Base-by-base conservation (phyloP, 2,113 vertebrate species). In the Myotis brandtii region DNA sequence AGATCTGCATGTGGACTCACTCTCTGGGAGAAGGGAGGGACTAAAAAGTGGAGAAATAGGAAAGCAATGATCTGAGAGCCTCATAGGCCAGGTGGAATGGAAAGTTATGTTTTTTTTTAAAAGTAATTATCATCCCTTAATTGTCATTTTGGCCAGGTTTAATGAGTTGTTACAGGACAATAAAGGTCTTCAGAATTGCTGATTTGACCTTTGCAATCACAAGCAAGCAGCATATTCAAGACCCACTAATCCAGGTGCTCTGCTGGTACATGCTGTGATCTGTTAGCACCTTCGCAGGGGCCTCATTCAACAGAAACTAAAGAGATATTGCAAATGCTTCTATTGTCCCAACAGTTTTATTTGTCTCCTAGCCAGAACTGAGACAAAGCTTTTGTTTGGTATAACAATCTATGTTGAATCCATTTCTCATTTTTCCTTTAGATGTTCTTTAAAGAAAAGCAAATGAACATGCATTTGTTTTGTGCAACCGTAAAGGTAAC, bases 401-500 rank as follows among this genome's bases (percentile, higher is more conserved):
- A 6, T 40, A 59, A 56, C 69, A 50, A 32, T 66, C 27, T 86
- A 12, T 80, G 23, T 32, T 43, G 73, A 84, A 70, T 59, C 8
- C 43, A 52, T 86, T 89, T 89, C 59, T 50, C 62, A n/a, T 20
- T 8, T 73, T 23, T 5, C 20, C 17, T 70, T 76, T 93, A 66
- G 16, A 54, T 91, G 30, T 54, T 43, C 10, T 84, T 43, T 43
- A 93, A 80, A 37, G 40, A 73, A 93, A 70, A 66, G 34, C 9
- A 88, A 92, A 73, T 79, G 88, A 89, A 89, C 9, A 67, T 23
- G 3, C 25, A 14, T 89, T 89, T 75, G 76, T 32, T 75, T 77
- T 87, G 86, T 87, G 12, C 64, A 91, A 79, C 2, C 76, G n/a
- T 86, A 76, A 91, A 94, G 64, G 16, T 50, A 32, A 89, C 7